Evolutionary conservation across 2,113 vertebrate genomes (phyloP), one percentile per base, ranked within the genome.

Genomic region (Ahaetulla prasina): DNA sequence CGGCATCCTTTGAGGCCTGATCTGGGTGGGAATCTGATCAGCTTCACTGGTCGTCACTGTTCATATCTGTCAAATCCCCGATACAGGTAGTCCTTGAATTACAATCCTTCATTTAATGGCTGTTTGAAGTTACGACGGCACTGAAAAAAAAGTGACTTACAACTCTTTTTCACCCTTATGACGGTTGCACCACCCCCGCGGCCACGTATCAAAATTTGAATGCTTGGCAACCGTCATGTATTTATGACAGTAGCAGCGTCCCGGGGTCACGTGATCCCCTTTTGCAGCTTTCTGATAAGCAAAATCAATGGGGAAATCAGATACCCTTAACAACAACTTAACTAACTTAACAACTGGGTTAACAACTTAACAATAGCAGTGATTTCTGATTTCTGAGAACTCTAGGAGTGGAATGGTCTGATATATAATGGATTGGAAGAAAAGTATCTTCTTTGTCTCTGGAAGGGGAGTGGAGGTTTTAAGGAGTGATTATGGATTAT

Each of bases 1-100:
- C 18, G 30, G 63, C 22, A 39, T 43, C 39, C 0, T 0, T 1
- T 1, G 54, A 45, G 10, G 39, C 23, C 3, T 47, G 23, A 3
- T 85, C 39, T 10, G 30, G 52, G 53, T 23, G 39, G 20, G 89
- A 80, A 20, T 80, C 35, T 43, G 74, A 80, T 9, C 74, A 22
- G 2, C 68, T 80, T 39, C 68, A 39, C 35, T 80, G 18, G 2
- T 9, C 74, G 22, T 43, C 1, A 0, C 8, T 43, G 35, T 80
- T 80, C 8, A 9, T 80, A 43, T 8, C 35, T 80, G 74, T 80
- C 35, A 22, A 43, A 80, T 80, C 74, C 18, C 35, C 43, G 35
- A 80, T 35, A 50, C 50, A 50, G 50, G 52, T 16, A 52, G 52
- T 52, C 52, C 14, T 52, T 12, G 14, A 52, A 52, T 52, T 16